Evolutionary conservation across 2,113 vertebrate genomes (phyloP).

Genomic region (Sander vitreus): DNA sequence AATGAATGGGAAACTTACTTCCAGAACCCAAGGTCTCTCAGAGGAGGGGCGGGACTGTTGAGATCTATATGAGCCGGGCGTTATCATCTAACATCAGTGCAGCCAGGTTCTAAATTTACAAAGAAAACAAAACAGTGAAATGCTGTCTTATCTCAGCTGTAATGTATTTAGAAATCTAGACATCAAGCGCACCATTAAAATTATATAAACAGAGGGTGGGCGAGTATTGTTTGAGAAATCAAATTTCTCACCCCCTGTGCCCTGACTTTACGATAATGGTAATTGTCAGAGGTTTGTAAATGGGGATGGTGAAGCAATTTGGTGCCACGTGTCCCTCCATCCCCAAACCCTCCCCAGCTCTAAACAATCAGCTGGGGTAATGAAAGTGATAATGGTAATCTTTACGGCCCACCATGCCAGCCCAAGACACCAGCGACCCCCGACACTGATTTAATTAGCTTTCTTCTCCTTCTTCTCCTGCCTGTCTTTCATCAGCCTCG

Average conservation of each 20-base stretch:
- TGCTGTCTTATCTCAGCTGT: background rate
- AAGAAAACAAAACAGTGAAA: background rate
- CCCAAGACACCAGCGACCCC: conserved; percentile 69
- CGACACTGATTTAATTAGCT: conserved; percentile 81
- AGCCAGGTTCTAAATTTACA: background rate
- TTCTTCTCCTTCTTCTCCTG: conserved; percentile 56
- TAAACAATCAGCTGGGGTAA: conserved; percentile 75
- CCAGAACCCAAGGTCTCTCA: no score
- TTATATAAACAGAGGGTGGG: conserved; percentile 43
- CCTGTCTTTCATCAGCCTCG: conserved; percentile 68
- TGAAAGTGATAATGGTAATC: conserved; percentile 83
- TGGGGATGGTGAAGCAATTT: conserved; percentile 59
- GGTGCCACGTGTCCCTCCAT: conserved; percentile 45
- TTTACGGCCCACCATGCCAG: conserved; percentile 79
- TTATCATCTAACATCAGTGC: no score
- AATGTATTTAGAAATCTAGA: conserved; percentile 22
- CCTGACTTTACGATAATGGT: conserved; percentile 65
- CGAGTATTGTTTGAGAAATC: conserved; percentile 46
- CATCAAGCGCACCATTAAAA: conserved; percentile 25
- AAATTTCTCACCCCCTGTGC: conserved; percentile 49
- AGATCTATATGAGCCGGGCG: background rate
- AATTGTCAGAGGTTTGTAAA: conserved; percentile 71
- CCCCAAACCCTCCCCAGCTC: conserved; percentile 35
- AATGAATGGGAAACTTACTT: no score
- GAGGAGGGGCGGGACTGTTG: no score